Evolutionary conservation across 2,113 vertebrate species (phyloP), one percentile per base, ranked within the genome.

Genomic region (Prochilodus magdalenae): DNA sequence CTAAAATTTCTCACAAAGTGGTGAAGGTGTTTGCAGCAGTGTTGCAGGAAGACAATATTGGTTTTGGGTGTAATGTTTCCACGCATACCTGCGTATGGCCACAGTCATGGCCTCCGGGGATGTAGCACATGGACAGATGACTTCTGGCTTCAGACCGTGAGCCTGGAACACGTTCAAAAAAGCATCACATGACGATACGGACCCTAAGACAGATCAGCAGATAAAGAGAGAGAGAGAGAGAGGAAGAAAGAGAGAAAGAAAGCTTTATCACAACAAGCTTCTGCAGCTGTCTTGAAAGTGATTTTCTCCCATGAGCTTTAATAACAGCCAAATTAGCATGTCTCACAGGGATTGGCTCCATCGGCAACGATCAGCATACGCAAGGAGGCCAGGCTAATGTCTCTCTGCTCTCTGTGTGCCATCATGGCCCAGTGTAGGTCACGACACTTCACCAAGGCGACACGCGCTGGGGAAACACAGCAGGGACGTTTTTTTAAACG

Each of bases 401-500:
- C 98, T 90, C 96, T 94, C 88, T 99, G 98, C 86, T 99, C 98
- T 83, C 96, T 92, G 85, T 98, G 97, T 79, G 98, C 96, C 96
- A 99, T 99, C 98, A 99, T 99, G 84, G 98, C 98, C 98, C 98
- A 99, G 92, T 99, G 98, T 83, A 99, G 89, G 91, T 99, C 98
- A 65, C 98, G 96, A 83, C 97, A 99, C 88, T 99, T 99, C 81
- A 99, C 98, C 87, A 98, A 90, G 83, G 97, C 97, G 53, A 97
- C 91, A 59, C 95, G 97, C 13, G 97, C 98, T 99, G 90, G 20
- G 55, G 29, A 15, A 16, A 75, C 15, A 71, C 18, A 70, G 75
- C 60, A 36, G 15, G 15, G 10, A 57, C 1, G n/a, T 3, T 59
- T 27, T n/a, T 30, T 63, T 29, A 63, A 16, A 67, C n/a, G 33